A percentile compares a stretch with the other conserved stretches of the same genome.
Evolutionary conservation across 2,888 invertebrate genomes (phyloP).

Genomic region (Agrilus cyanescens): DNA sequence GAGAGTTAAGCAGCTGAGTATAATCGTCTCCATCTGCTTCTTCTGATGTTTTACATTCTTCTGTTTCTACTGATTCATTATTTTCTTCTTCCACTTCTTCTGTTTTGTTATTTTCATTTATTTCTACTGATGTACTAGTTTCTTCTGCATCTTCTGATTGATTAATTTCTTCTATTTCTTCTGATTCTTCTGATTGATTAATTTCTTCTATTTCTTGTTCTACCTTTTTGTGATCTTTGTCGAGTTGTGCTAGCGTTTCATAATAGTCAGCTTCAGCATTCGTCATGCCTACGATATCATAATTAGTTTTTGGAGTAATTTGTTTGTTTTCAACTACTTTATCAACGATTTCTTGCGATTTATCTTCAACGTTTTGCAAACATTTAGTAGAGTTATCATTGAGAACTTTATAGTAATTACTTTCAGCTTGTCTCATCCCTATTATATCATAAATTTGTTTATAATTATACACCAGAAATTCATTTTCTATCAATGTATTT

Average conservation of each 20-base stretch:
- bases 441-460: too few species aligned
- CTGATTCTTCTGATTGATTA: neutral
- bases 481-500: too few species aligned
- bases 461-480: too few species aligned
- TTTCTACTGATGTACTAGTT: slow-evolving; percentile 8
- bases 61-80: slow-evolving; percentile 4
- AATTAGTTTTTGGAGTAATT: too few species aligned
- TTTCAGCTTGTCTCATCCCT: too few species aligned
- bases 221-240: neutral
- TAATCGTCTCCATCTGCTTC: neutral
- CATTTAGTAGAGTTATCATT: too few species aligned
- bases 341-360: too few species aligned
- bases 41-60: neutral
- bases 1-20: neutral
- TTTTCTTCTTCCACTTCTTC: slow-evolving; percentile 8
- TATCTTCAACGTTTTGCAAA: too few species aligned
- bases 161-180: slow-evolving; percentile 2
- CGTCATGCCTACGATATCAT: too few species aligned
- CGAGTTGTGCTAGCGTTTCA: neutral
- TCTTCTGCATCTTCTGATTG: slow-evolving; percentile 4
- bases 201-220: neutral
- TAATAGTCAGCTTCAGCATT: too few species aligned
- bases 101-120: slow-evolving; percentile 10
- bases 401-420: too few species aligned
- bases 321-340: too few species aligned